Percentiles rank a stretch among this genome's conserved stretches.
Conservation (phyloP, 2,113 vertebrate species). For the Charadrius vociferus region DNA sequence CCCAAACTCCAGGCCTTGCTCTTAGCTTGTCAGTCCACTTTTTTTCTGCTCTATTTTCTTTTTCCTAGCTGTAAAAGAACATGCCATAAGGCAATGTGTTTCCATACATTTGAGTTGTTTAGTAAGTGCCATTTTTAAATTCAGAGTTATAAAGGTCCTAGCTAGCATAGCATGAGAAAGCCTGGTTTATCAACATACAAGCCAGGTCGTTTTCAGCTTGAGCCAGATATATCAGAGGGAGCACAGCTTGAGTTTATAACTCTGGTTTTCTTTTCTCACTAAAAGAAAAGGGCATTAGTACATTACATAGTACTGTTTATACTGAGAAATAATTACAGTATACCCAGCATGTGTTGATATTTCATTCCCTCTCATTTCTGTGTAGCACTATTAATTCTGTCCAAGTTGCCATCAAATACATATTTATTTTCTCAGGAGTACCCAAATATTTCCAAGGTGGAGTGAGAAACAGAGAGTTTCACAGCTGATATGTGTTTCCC, state of each 20-base stretch:
- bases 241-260: not conserved
- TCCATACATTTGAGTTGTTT: not conserved
- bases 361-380: slow-evolving; percentile 35
- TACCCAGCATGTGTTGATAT: slow-evolving; percentile 59
- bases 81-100: not conserved
- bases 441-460: slow-evolving; percentile 74
- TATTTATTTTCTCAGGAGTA: slow-evolving; percentile 74
- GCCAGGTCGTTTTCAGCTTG: not conserved
- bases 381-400: slow-evolving; percentile 38
- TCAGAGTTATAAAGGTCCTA: not conserved
- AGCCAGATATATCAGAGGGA: not conserved
- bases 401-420: slow-evolving; percentile 63
- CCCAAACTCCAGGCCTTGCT: not conserved
- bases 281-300: not conserved
- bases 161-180: not conserved
- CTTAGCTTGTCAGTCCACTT: not conserved
- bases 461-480: slow-evolving; percentile 64
- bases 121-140: not conserved
- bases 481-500: slow-evolving; percentile 69
- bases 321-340: slow-evolving; percentile 53
- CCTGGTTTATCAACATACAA: not conserved
- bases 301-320: slow-evolving; percentile 30
- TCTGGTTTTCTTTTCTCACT: not conserved
- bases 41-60: not conserved
- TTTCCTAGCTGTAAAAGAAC: not conserved